These are phyloP conservation scores for Sycobia sp. DNA, from an alignment of 1,140 invertebrate species.

Conservation along the genomic window DNA sequence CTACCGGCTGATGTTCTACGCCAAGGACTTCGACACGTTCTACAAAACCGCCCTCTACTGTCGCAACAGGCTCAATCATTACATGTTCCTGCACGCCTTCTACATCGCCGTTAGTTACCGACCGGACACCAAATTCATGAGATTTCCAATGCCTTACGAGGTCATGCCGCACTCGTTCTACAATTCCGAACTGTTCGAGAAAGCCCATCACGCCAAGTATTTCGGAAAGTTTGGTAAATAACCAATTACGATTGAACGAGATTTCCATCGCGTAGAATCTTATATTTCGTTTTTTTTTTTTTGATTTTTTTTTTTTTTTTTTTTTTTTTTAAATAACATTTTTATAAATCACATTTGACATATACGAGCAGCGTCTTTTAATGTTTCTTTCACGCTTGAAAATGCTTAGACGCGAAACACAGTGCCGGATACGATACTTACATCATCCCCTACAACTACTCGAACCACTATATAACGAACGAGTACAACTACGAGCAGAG, in stretches of 20 bases:
- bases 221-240: conserved; percentile 26
- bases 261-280: no score
- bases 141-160: conserved; percentile 71
- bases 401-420: conserved; percentile 30
- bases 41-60: conserved; percentile 70
- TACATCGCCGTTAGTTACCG: conserved; percentile 67
- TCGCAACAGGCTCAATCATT: conserved; percentile 67
- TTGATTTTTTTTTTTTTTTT: no score
- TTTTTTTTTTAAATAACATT: no score
- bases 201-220: conserved; percentile 62
- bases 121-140: conserved; percentile 65
- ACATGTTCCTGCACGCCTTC: conserved; percentile 68
- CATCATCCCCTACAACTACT: conserved; percentile 54
- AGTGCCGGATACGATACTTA: conserved; percentile 45
- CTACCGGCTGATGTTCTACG: conserved; percentile 66
- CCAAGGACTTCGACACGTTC: conserved; percentile 70
- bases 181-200: conserved; percentile 63
- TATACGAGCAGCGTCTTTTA: no score
- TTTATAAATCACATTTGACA: no score
- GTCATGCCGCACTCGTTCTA: conserved; percentile 69
- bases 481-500: conserved; percentile 64
- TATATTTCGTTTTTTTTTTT: no score
- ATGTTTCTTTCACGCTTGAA: no score
- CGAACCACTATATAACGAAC: conserved; percentile 39
- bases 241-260: no score